Evolutionary conservation across 2,113 vertebrate genomes (phyloP).

Genomic region (Labrus mixtus): DNA sequence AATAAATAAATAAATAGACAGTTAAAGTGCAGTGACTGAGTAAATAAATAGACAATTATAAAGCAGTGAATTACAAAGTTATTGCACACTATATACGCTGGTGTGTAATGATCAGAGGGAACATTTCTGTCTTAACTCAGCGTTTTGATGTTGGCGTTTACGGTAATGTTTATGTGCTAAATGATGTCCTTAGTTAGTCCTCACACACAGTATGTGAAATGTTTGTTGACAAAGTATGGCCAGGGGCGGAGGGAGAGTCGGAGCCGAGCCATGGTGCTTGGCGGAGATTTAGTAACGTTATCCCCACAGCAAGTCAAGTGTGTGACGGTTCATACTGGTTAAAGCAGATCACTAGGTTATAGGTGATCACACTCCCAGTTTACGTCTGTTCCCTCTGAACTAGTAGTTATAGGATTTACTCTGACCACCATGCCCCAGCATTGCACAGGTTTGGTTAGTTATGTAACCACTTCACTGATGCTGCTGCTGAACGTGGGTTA

Average conservation of each 20-base stretch:
- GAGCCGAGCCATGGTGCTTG: constrained; percentile 1
- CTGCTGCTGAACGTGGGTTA: constrained; percentile 1
- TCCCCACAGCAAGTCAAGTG: constrained; percentile 12
- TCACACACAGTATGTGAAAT: constrained; percentile 43
- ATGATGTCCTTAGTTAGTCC: constrained; percentile 8
- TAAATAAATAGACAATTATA: no score
- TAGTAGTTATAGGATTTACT: constrained; percentile 5
- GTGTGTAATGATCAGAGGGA: no score
- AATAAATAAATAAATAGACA: no score
- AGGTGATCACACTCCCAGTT: constrained; percentile 12
- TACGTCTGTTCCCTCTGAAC: not conserved
- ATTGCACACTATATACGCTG: no score
- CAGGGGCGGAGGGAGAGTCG: not conserved
- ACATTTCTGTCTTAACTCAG: not conserved
- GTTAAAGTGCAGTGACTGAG: no score
- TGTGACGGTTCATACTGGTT: constrained; percentile 8
- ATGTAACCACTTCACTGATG: constrained; percentile 39
- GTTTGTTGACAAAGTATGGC: constrained; percentile 72
- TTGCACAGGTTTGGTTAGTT: constrained; percentile 36
- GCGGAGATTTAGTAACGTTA: constrained; percentile 3
- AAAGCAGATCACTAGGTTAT: constrained; percentile 24
- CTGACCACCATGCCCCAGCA: constrained; percentile 5
- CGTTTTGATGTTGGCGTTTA: no score
- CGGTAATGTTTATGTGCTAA: no score
- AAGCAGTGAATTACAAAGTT: no score